Conservation (phyloP, 2,113 vertebrate genomes). For the Mesembrinibis cayennensis region DNA sequence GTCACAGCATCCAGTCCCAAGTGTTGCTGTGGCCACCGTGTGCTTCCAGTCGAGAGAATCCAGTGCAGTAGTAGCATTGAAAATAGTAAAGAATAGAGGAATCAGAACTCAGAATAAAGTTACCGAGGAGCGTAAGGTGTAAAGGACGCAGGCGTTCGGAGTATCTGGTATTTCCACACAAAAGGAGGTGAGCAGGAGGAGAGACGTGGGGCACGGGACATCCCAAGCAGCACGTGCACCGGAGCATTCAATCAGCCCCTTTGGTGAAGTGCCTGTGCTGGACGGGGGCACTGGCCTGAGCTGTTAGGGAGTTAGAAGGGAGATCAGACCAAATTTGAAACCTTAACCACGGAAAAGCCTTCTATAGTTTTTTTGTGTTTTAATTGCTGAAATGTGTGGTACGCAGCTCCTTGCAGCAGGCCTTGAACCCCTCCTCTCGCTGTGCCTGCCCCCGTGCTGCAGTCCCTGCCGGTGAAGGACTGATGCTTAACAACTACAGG, state of each 20-base stretch:
- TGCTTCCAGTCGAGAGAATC: not conserved
- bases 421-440: not conserved
- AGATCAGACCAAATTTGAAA: not conserved
- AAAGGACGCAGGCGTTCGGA: not conserved
- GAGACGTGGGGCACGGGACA: not conserved
- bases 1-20: not conserved
- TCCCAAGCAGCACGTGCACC: fast-evolving
- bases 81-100: not conserved
- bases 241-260: not conserved
- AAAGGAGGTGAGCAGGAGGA: not conserved
- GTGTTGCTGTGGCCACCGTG: not conserved
- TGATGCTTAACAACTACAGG: fast-evolving
- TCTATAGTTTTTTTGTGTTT: not conserved
- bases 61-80: fast-evolving
- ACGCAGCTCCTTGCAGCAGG: not conserved
- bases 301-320: not conserved
- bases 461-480: not conserved
- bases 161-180: not conserved
- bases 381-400: not conserved
- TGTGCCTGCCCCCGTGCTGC: fast-evolving
- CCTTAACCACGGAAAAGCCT: not conserved
- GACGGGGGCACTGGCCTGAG: not conserved
- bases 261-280: not conserved
- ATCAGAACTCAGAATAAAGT: not conserved
- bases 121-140: not conserved